Percentiles rank a stretch among this genome's conserved stretches.
Conservation (phyloP, 2,888 invertebrate species). For the Prosopocoilus inquinatus region DNA sequence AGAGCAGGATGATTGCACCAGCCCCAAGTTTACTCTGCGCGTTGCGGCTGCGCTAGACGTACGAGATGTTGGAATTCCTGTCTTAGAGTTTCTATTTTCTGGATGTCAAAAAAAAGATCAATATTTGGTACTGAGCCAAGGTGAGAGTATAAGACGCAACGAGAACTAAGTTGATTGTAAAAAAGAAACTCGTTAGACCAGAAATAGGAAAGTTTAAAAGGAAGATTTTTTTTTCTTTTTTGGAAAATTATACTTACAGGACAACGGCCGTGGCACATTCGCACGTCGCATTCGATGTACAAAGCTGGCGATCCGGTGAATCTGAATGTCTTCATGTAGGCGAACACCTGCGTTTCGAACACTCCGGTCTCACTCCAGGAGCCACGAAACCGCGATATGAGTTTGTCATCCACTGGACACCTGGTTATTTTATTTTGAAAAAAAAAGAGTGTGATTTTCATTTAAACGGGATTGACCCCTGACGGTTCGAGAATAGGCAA, state of each 20-base stretch:
- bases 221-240: background rate
- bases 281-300: constrained; percentile 91
- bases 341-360: constrained; percentile 91
- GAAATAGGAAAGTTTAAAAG: background rate
- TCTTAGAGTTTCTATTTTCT: no score
- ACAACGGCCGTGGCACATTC: constrained; percentile 94
- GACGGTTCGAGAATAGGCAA: no score
- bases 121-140: no score
- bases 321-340: constrained; percentile 92
- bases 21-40: no score
- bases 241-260: constrained; percentile 64
- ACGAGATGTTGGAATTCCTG: no score
- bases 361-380: constrained; percentile 90
- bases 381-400: constrained; percentile 88
- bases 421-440: constrained; percentile 45
- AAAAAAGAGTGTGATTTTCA: no score
- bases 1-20: no score
- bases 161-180: no score
- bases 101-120: no score
- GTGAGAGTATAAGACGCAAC: no score
- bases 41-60: no score
- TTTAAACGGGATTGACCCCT: no score
- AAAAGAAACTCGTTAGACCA: background rate
- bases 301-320: constrained; percentile 92
- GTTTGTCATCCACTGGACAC: constrained; percentile 89